These are phyloP conservation scores for Drosophila pseudotalamancana DNA, from an alignment of 2,888 invertebrate species.

Conservation along the genomic window DNA sequence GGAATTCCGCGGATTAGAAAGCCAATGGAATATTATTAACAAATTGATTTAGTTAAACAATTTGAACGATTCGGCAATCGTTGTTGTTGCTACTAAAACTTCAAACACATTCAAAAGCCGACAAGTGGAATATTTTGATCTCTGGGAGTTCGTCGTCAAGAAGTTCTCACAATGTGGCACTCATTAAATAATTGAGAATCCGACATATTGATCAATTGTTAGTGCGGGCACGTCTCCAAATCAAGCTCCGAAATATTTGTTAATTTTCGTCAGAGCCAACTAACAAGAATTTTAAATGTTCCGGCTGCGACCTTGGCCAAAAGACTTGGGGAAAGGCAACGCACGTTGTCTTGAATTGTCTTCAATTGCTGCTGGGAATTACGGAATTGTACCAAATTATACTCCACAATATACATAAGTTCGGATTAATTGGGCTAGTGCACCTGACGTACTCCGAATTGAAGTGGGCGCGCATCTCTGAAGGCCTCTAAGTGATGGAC, in stretches of 20 bases:
- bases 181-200: conserved; percentile 59
- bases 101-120: conserved; percentile 30
- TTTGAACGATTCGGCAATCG: conserved; percentile 9
- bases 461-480: conserved; percentile 26
- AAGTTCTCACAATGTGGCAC: neutral
- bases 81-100: neutral
- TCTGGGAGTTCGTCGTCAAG: neutral
- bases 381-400: conserved; percentile 22
- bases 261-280: conserved; percentile 39
- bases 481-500: conserved; percentile 18
- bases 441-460: conserved; percentile 3
- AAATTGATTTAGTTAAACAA: neutral
- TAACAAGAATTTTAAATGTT: conserved; percentile 55
- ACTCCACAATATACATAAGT: conserved; percentile 9
- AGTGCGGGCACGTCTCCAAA: conserved; percentile 67
- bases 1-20: conserved; percentile 2
- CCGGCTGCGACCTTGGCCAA: conserved; percentile 40
- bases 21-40: neutral
- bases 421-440: conserved; percentile 20
- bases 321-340: conserved; percentile 40
- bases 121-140: conserved; percentile 23
- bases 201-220: conserved; percentile 73
- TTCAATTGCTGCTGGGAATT: conserved; percentile 24
- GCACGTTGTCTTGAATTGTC: conserved; percentile 4
- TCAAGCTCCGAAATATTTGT: conserved; percentile 26